Evolutionary conservation across 2,888 invertebrate species (phyloP), one percentile per base, ranked within the genome.

Genomic region (Muschampia plurimacula): DNA sequence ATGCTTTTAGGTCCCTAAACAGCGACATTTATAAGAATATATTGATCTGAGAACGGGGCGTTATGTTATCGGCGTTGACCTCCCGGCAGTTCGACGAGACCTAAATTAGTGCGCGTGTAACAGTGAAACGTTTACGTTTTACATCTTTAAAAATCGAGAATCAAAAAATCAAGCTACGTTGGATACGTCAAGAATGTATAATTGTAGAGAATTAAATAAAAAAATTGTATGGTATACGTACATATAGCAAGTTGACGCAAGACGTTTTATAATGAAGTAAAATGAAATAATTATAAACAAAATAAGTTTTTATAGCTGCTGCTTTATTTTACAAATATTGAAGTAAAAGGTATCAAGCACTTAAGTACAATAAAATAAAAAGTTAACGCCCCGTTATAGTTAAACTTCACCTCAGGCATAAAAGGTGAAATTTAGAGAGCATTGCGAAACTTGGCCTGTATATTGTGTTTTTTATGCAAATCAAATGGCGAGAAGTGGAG

Each of bases 361-460:
- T 22, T 22, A 55, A 15, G 8, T 9, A 22, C 55, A n/a, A n/a
- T n/a, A 46, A 13, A 65, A 15, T 15, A 52, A 66, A 39, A 36
- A 55, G 49, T 39, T 39, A 55, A 32, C 46, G n/a, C 65, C 65
- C 22, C 15, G 66, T 36, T 66, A 55, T 55, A 66, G 52, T 39
- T 52, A 7, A 32, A 67, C 13, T 67, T 57, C 41, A 67, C 67
- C 67, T 57, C 7, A 44, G 67, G 67, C 67, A 55, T 57, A 44
- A 57, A 67, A 57, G 41, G 67, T 66, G 67, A 67, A 67, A 57
- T 57, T 57, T 44, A 67, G 57, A 67, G 67, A 67, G 67, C 41
- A 44, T 10, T 57, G 57, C 57, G 44, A 67, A 67, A 57, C 28
- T 67, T 67, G 67, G 57, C 67, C 67, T 41, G 67, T 41, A 67